phyloP scores from a whole-genome alignment of 2,888 invertebrate genomes.

The Leucoma salicis region DNA sequence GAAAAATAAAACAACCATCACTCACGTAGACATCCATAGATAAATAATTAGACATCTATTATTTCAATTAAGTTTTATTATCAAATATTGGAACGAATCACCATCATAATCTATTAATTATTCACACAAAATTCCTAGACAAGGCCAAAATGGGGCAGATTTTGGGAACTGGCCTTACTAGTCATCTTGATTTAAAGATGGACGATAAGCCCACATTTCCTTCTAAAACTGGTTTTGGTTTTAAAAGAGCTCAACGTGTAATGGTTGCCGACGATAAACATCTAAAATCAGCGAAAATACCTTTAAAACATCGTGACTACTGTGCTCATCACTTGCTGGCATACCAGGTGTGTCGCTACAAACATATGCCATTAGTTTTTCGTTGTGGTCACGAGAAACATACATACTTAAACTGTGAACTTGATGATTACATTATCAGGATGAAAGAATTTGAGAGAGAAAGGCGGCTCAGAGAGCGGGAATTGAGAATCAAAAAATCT shows the following conservation, averaged over 20 bases:
- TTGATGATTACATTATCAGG: slow-evolving; percentile 87
- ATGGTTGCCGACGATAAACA: slow-evolving; percentile 87
- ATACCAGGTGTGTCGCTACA: slow-evolving; percentile 85
- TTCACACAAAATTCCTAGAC: background rate
- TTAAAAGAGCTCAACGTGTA: slow-evolving; percentile 85
- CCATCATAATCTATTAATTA: background rate
- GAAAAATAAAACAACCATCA: no score
- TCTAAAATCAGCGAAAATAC: slow-evolving; percentile 88
- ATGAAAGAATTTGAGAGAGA: slow-evolving; percentile 73
- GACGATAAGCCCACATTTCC: slow-evolving; percentile 84
- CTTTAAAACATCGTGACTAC: slow-evolving; percentile 87
- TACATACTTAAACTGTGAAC: slow-evolving; percentile 87
- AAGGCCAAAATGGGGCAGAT: slow-evolving; percentile 53
- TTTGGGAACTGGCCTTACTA: slow-evolving; percentile 43
- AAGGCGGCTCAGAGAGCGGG: slow-evolving; percentile 54
- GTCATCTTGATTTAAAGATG: slow-evolving; percentile 51
- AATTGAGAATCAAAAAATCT: slow-evolving; percentile 43
- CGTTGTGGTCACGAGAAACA: slow-evolving; percentile 89
- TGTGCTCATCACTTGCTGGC: slow-evolving; percentile 89
- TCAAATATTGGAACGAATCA: no score
- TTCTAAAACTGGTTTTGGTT: slow-evolving; percentile 85
- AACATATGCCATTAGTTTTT: slow-evolving; percentile 85
- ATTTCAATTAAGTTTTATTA: no score
- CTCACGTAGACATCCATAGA: no score
- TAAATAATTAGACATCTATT: no score